These are phyloP conservation scores for Caradrina clavipalpis DNA, from an alignment of 2,888 invertebrate genomes.

Conservation along the genomic window DNA sequence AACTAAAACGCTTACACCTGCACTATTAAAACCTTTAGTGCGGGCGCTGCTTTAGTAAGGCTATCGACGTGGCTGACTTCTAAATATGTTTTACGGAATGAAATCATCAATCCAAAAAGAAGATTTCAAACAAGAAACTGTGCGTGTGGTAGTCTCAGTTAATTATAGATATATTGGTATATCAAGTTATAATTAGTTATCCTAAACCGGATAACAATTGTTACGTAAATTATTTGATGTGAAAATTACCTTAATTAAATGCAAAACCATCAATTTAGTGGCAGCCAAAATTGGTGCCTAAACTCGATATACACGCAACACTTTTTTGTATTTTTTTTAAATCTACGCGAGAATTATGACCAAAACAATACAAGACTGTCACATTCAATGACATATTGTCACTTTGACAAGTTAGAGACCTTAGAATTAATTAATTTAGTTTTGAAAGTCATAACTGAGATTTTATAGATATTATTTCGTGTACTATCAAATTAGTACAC, in stretches of 20 bases:
- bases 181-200: conserved; percentile 7
- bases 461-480: conserved; percentile 29
- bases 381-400: conserved; percentile 62
- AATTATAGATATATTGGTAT: no score
- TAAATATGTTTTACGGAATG: no score
- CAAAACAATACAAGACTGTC: conserved; percentile 36
- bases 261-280: conserved; percentile 5
- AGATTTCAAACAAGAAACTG: no score
- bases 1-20: no score
- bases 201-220: conserved; percentile 11
- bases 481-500: conserved; percentile 6
- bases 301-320: conserved; percentile 34
- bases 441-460: conserved; percentile 47
- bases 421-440: conserved; percentile 63
- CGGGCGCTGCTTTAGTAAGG: no score
- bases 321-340: not conserved
- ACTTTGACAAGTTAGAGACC: conserved; percentile 63
- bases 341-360: conserved; percentile 17
- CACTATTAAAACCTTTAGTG: no score
- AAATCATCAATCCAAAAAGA: no score
- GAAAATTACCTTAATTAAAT: conserved; percentile 11
- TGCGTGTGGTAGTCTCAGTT: no score
- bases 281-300: conserved; percentile 18
- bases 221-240: conserved; percentile 10
- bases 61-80: no score